Evolutionary conservation across 2,797 vertebrate genomes (phyloP).

Genomic region (Selene dorsalis): DNA sequence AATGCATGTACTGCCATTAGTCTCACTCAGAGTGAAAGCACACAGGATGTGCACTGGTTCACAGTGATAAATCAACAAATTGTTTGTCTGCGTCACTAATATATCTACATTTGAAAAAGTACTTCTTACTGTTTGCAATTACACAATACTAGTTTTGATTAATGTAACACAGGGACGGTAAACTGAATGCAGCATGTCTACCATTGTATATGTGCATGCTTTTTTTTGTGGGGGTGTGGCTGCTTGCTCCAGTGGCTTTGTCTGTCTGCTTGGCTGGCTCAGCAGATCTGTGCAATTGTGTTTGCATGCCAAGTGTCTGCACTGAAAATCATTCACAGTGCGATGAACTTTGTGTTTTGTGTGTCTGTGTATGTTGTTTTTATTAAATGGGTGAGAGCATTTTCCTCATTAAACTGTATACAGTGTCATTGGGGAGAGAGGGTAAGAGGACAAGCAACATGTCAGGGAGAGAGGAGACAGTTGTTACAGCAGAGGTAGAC

Average conservation of each 20-base stretch:
- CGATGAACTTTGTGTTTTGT: slow-evolving; percentile 29
- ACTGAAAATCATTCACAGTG: slow-evolving; percentile 40
- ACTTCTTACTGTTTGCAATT: not conserved
- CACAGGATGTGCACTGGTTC: not conserved
- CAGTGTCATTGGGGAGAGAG: slow-evolving; percentile 3
- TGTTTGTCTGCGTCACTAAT: not conserved
- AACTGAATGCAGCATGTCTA: not conserved
- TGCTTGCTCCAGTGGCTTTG: slow-evolving; percentile 60
- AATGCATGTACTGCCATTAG: slow-evolving; percentile 1
- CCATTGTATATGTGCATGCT: not conserved
- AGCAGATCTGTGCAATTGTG: slow-evolving; percentile 61
- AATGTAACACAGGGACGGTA: not conserved
- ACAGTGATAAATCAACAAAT: slow-evolving; percentile 7
- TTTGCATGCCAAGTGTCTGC: slow-evolving; percentile 59
- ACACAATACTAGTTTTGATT: not conserved
- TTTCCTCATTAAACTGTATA: slow-evolving; percentile 30
- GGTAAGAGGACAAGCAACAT: slow-evolving; percentile 21
- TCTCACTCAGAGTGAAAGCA: slow-evolving; percentile 7
- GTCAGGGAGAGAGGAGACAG: slow-evolving; percentile 21
- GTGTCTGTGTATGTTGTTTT: slow-evolving; percentile 45
- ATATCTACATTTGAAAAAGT: not conserved
- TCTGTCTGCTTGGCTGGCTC: slow-evolving; percentile 61
- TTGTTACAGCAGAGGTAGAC: slow-evolving; percentile 14
- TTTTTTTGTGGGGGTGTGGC: slow-evolving; percentile 40
- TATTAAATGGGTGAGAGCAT: slow-evolving; percentile 16